phyloP scores from a whole-genome alignment of 2,113 vertebrate genomes.

The Chrysemys picta region DNA sequence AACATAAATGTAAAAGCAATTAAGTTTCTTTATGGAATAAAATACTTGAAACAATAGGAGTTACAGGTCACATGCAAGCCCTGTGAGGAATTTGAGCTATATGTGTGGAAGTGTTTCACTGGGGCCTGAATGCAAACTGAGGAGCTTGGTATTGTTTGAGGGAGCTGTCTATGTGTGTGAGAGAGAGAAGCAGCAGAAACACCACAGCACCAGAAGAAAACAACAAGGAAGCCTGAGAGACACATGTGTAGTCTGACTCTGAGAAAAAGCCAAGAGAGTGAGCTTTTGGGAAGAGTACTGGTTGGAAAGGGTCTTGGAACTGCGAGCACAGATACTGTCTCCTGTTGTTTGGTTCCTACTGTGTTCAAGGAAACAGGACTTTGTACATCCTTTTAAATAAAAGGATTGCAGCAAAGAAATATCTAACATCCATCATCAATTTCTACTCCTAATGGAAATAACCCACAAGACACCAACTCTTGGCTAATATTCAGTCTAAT shows the following conservation, averaged over 20 bases:
- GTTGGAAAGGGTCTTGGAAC: not conserved
- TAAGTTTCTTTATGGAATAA: fast-evolving
- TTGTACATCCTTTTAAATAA: not conserved
- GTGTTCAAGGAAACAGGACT: not conserved
- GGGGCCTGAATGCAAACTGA: not conserved
- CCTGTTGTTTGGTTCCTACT: not conserved
- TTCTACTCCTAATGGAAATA: not conserved
- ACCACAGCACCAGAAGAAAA: not conserved
- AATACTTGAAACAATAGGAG: not conserved
- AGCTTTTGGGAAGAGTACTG: not conserved
- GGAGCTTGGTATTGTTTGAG: not conserved
- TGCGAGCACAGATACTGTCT: not conserved
- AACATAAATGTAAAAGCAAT: not conserved
- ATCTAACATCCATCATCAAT: not conserved
- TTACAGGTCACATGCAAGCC: not conserved
- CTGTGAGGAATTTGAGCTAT: not conserved
- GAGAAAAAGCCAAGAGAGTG: not conserved
- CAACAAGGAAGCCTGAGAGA: not conserved
- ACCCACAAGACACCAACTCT: not conserved
- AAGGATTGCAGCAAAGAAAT: not conserved
- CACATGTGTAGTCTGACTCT: not conserved
- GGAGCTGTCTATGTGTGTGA: fast-evolving
- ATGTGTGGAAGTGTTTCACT: not conserved
- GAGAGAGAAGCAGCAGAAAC: not conserved
- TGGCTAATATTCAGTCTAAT: constrained; percentile 37